Conservation (phyloP, 1,140 invertebrate genomes). For the Drosophila novamexicana region DNA sequence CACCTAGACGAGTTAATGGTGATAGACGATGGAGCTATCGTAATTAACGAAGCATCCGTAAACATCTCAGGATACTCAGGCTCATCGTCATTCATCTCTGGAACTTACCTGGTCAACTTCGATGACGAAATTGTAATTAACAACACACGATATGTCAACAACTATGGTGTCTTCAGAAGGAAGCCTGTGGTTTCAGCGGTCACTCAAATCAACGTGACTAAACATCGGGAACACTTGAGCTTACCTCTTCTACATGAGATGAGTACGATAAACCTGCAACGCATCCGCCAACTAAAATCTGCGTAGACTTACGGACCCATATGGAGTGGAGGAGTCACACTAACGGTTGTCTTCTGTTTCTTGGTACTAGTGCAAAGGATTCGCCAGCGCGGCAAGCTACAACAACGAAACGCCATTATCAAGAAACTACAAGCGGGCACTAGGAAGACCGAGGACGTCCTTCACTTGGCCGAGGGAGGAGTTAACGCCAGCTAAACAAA, state of each 20-base stretch:
- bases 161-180: slow-evolving; percentile 1
- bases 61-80: neutral
- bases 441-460: too few species aligned
- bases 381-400: too few species aligned
- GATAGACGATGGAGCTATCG: neutral
- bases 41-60: neutral
- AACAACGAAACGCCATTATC: too few species aligned
- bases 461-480: slow-evolving; percentile 1
- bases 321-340: too few species aligned
- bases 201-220: slow-evolving; percentile 4
- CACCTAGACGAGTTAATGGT: neutral
- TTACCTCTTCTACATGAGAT: slow-evolving; percentile 4
- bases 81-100: neutral
- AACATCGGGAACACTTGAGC: slow-evolving; percentile 3
- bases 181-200: neutral
- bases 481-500: neutral
- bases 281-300: too few species aligned
- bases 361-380: too few species aligned
- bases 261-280: neutral
- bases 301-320: too few species aligned
- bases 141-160: slow-evolving; percentile 1
- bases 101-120: slow-evolving; percentile 4
- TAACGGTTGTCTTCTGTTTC: too few species aligned
- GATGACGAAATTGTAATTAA: neutral
- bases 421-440: too few species aligned